Evolutionary conservation across 2,113 vertebrate genomes (phyloP).

Genomic region (Malaclemys terrapin): DNA sequence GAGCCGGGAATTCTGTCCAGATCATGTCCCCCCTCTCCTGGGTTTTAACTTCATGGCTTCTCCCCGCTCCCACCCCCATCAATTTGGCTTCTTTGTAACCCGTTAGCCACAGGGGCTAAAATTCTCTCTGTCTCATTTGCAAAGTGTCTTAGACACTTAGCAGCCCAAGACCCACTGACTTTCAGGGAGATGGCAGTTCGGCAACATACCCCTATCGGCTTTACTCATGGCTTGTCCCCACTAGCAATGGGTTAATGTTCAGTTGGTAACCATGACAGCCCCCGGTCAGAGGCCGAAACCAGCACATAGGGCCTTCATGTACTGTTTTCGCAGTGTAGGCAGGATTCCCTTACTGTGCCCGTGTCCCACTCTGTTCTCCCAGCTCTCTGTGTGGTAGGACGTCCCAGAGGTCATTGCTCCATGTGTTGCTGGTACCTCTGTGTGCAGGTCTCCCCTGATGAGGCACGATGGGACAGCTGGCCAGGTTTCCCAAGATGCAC

Average conservation of each 20-base stretch:
- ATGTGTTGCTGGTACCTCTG: no score
- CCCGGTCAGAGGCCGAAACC: background rate
- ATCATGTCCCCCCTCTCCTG: background rate
- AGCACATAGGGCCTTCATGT: background rate
- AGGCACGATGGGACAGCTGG: no score
- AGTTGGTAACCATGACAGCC: background rate
- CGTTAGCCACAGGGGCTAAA: background rate
- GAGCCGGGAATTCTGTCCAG: background rate
- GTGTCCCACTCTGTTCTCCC: background rate
- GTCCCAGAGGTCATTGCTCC: background rate
- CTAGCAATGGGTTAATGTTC: background rate
- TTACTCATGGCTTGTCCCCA: background rate
- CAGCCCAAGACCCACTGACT: background rate
- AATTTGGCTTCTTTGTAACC: background rate
- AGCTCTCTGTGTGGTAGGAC: background rate
- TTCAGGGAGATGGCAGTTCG: background rate
- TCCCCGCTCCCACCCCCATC: background rate
- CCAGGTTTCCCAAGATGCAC: background rate
- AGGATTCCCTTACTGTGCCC: background rate
- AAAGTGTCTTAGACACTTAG: background rate
- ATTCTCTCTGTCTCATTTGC: background rate
- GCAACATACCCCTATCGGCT: fast-evolving
- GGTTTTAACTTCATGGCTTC: background rate
- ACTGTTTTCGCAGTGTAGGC: background rate
- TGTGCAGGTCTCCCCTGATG: background rate